Conservation (phyloP, 2,113 vertebrate genomes). For the Lampris incognitus region DNA sequence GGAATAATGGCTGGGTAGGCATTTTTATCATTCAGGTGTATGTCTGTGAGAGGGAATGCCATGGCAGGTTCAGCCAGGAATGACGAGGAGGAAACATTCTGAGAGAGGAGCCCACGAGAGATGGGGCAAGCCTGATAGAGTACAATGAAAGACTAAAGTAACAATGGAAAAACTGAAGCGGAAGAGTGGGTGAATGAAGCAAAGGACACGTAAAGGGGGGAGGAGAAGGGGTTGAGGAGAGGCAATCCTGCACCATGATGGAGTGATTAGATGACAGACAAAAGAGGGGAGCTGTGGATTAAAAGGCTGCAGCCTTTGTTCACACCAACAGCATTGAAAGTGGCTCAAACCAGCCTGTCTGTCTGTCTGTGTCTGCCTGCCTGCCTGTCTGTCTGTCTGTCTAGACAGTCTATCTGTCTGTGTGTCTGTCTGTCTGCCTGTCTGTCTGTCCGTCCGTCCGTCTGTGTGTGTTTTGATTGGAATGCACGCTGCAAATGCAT, state of each 20-base stretch:
- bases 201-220: background rate
- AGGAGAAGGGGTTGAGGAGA: constrained; percentile 4
- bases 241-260: constrained; percentile 29
- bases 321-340: background rate
- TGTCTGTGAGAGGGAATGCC: background rate
- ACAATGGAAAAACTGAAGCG: background rate
- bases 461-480: constrained; percentile 10
- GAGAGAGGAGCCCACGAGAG: background rate
- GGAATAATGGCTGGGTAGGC: too few species aligned
- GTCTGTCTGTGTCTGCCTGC: background rate
- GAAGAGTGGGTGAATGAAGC: constrained; percentile 16
- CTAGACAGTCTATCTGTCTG: background rate
- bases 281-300: constrained; percentile 32
- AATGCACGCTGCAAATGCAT: background rate
- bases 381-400: too few species aligned
- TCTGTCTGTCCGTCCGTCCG: too few species aligned
- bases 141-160: background rate
- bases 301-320: constrained; percentile 27
- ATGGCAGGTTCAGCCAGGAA: too few species aligned
- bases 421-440: background rate
- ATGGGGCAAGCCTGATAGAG: background rate
- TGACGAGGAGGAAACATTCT: too few species aligned
- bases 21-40: background rate
- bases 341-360: background rate
- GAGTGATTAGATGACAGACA: constrained; percentile 51